A percentile compares a stretch with the other conserved stretches of the same genome.
Conservation (phyloP, 2,888 invertebrate genomes). For the Plagiodera versicolora region DNA sequence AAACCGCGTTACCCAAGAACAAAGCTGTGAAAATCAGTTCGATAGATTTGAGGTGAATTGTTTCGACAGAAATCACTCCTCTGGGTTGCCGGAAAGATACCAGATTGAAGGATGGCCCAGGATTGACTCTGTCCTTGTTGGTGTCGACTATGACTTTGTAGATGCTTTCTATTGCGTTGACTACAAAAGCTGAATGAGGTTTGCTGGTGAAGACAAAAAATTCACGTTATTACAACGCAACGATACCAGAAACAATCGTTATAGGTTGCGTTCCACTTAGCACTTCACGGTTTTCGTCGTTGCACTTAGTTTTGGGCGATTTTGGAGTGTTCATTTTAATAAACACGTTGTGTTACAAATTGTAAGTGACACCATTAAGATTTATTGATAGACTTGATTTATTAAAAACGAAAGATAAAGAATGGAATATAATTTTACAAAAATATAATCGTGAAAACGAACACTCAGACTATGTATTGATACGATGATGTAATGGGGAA, state of each 20-base stretch:
- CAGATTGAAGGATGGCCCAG: conserved; percentile 29
- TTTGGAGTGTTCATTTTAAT: too few relatives aligned
- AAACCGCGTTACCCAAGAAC: conserved; percentile 47
- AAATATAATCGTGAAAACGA: too few relatives aligned
- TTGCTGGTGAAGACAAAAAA: conserved; percentile 19
- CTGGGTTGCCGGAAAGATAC: conserved; percentile 36
- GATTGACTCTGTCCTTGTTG: not conserved
- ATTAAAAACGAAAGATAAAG: too few relatives aligned
- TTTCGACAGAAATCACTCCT: conserved; percentile 44
- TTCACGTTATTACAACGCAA: conserved; percentile 6
- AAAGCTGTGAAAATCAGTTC: conserved; percentile 41
- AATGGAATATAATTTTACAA: too few relatives aligned
- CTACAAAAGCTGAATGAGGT: conserved; percentile 30
- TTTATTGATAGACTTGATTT: too few relatives aligned
- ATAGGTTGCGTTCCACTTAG: not conserved
- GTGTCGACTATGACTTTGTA: conserved; percentile 28
- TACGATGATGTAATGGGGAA: too few relatives aligned
- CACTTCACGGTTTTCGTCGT: too few relatives aligned
- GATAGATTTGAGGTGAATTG: conserved; percentile 25
- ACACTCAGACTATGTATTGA: too few relatives aligned
- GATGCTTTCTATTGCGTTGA: conserved; percentile 21
- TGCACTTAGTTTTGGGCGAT: too few relatives aligned
- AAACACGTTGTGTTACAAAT: too few relatives aligned
- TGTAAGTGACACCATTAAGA: too few relatives aligned
- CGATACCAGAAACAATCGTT: not conserved